Evolutionary conservation across 1,140 invertebrate genomes (phyloP).

Genomic region (Capitella teleta): DNA sequence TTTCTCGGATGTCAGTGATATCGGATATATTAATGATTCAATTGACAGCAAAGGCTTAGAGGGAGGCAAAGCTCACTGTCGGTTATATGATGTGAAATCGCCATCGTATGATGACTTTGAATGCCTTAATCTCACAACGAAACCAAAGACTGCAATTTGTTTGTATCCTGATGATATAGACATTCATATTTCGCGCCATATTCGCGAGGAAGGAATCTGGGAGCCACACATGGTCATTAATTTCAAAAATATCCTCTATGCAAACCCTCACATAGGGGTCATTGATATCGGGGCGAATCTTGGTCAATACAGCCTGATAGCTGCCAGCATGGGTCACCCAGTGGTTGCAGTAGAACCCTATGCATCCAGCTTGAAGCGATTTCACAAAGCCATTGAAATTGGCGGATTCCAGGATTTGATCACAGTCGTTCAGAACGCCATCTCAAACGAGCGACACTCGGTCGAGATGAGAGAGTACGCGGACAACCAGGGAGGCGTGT

Average conservation of each 20-base stretch:
- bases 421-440: constrained; percentile 12
- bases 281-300: constrained; percentile 20
- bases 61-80: too few relatives aligned
- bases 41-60: too few relatives aligned
- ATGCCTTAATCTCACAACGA: constrained; percentile 2
- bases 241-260: constrained; percentile 12
- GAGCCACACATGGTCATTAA: constrained; percentile 11
- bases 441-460: constrained; percentile 10
- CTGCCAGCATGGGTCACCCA: constrained; percentile 16
- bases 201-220: constrained; percentile 14
- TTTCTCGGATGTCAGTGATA: too few relatives aligned
- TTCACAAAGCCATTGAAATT: constrained; percentile 14
- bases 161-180: constrained; percentile 8
- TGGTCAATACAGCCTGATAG: constrained; percentile 16
- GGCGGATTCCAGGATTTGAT: constrained; percentile 10
- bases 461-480: constrained; percentile 3
- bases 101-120: too few relatives aligned
- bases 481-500: constrained; percentile 18
- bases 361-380: constrained; percentile 9
- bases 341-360: constrained; percentile 19
- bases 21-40: too few relatives aligned
- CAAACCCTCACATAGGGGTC: constrained; percentile 10
- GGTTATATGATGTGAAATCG: too few relatives aligned
- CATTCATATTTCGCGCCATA: constrained; percentile 10
- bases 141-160: constrained; percentile 1